phyloP scores from a whole-genome alignment of 2,888 invertebrate genomes.

The Strigamia maritima region DNA sequence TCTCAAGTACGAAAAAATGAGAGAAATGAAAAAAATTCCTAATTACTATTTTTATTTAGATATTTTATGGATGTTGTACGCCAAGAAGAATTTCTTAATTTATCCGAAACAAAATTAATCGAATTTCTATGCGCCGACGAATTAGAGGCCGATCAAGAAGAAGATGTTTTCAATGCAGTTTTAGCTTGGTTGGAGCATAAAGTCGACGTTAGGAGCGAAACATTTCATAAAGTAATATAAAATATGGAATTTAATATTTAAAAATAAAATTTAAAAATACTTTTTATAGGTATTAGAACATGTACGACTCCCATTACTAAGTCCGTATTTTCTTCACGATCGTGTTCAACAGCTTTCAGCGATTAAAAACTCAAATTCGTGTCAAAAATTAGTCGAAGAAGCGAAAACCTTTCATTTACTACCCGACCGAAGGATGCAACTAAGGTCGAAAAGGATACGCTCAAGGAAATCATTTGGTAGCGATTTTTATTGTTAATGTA shows the following conservation, averaged over 20 bases:
- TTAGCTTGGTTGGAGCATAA: constrained; percentile 54
- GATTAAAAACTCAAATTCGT: constrained; percentile 51
- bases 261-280: background rate
- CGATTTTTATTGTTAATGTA: too few species aligned
- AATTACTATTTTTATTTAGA: constrained; percentile 44
- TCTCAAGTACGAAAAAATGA: constrained; percentile 47
- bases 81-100: constrained; percentile 53
- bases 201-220: constrained; percentile 47
- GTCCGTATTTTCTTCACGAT: constrained; percentile 56
- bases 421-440: constrained; percentile 53
- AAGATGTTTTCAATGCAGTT: constrained; percentile 55
- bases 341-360: constrained; percentile 52
- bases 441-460: constrained; percentile 51
- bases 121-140: constrained; percentile 55
- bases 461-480: constrained; percentile 49
- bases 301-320: constrained; percentile 55
- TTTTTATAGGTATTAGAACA: constrained; percentile 52
- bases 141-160: constrained; percentile 55
- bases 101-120: constrained; percentile 54
- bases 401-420: constrained; percentile 55
- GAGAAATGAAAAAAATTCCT: background rate
- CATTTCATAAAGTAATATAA: constrained; percentile 50
- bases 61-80: constrained; percentile 51
- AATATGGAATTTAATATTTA: constrained; percentile 25
- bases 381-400: constrained; percentile 54